These are phyloP conservation scores for Boulengerochromis microlepis DNA, from an alignment of 2,113 vertebrate genomes.

Conservation along the genomic window DNA sequence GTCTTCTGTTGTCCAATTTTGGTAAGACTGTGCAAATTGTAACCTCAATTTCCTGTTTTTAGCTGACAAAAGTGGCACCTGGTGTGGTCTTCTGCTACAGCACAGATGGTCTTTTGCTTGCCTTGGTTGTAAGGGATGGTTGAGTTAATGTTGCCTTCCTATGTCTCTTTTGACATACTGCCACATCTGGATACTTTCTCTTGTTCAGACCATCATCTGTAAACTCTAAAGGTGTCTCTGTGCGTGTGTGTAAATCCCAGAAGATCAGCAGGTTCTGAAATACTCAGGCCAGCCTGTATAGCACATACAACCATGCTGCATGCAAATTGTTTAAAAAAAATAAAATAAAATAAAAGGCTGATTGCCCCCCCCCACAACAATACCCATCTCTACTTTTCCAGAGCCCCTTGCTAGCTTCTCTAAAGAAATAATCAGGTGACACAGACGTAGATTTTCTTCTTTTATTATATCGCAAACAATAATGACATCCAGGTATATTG, in stretches of 20 bases:
- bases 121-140: neutral
- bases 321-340: neutral
- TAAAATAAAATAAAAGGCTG: neutral
- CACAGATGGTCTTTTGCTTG: neutral
- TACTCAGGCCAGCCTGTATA: neutral
- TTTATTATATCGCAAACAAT: constrained; percentile 80
- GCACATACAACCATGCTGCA: neutral
- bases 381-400: neutral
- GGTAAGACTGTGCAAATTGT: neutral
- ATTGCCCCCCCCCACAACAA: neutral
- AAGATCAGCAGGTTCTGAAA: neutral
- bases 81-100: neutral
- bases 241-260: neutral
- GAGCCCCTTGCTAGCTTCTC: neutral
- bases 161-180: neutral
- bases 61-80: neutral
- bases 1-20: neutral
- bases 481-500: constrained; percentile 79
- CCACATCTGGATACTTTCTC: neutral
- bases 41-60: neutral
- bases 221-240: neutral
- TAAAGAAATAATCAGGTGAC: neutral
- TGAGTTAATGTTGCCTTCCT: neutral
- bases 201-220: neutral
- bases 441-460: constrained; percentile 36